Evolutionary conservation across 2,797 vertebrate species (phyloP).

Genomic region (Sebastes steindachneri): DNA sequence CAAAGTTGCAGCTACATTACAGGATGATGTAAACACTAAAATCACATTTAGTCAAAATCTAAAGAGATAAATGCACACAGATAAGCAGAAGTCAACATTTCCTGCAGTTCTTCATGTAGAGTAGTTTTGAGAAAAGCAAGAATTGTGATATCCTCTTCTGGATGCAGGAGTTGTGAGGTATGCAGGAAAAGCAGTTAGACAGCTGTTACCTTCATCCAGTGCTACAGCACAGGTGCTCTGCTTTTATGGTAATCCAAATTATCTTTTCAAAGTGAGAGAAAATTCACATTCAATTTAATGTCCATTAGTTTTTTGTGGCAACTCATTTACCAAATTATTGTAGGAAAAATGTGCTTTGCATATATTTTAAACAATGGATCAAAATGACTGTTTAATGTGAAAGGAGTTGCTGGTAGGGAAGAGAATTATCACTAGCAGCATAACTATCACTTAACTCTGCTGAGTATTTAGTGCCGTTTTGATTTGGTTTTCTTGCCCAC

Average conservation of each 20-base stretch:
- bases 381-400: neutral
- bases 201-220: conserved; percentile 16
- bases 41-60: neutral
- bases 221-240: neutral
- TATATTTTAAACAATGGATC: neutral
- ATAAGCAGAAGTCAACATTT: neutral
- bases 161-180: neutral
- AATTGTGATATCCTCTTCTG: neutral
- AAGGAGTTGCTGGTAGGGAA: neutral
- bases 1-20: neutral
- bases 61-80: neutral
- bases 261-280: neutral
- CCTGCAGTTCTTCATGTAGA: neutral
- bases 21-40: neutral
- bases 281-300: neutral
- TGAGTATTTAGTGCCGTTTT: neutral
- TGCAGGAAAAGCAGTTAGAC: neutral
- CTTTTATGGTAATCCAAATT: neutral
- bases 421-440: neutral
- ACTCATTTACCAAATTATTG: neutral
- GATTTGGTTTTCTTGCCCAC: neutral
- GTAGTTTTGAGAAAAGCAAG: neutral
- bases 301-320: neutral
- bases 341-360: neutral
- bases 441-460: neutral